These are phyloP conservation scores for Pomacea canaliculata DNA, from an alignment of 2,888 invertebrate species.

Conservation along the genomic window DNA sequence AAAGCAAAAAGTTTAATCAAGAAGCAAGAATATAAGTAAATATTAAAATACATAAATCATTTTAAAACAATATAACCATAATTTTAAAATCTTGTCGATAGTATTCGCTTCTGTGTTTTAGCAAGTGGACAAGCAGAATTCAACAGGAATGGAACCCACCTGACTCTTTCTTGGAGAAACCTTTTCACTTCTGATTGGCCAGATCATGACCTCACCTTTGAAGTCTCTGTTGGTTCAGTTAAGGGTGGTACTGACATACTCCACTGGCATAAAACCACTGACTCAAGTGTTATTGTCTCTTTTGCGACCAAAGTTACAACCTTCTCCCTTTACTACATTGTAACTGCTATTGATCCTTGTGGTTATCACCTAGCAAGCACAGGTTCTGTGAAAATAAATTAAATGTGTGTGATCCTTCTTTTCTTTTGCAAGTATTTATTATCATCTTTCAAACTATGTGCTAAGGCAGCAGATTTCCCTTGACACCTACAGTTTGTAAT, in stretches of 20 bases:
- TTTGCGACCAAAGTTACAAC: conserved; percentile 5
- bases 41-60: no score
- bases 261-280: conserved; percentile 18
- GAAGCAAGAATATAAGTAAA: no score
- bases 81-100: no score
- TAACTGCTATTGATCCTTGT: conserved; percentile 25
- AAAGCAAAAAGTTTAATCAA: no score
- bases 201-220: conserved; percentile 21
- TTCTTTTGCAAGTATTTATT: no score
- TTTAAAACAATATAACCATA: no score
- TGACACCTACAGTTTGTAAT: no score
- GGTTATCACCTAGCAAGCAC: conserved; percentile 14
- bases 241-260: conserved; percentile 23
- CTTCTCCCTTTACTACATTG: conserved; percentile 18
- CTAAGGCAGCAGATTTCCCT: no score
- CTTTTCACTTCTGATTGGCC: conserved; percentile 23
- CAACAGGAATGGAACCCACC: conserved; percentile 6
- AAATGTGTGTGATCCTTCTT: no score
- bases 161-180: conserved; percentile 21
- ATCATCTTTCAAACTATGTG: no score
- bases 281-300: conserved; percentile 5
- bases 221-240: conserved; percentile 24
- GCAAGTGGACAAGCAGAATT: neutral
- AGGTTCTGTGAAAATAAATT: neutral
- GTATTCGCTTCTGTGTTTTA: neutral